Evolutionary conservation across 2,888 invertebrate genomes (phyloP).

Genomic region (Oscheius sp.): DNA sequence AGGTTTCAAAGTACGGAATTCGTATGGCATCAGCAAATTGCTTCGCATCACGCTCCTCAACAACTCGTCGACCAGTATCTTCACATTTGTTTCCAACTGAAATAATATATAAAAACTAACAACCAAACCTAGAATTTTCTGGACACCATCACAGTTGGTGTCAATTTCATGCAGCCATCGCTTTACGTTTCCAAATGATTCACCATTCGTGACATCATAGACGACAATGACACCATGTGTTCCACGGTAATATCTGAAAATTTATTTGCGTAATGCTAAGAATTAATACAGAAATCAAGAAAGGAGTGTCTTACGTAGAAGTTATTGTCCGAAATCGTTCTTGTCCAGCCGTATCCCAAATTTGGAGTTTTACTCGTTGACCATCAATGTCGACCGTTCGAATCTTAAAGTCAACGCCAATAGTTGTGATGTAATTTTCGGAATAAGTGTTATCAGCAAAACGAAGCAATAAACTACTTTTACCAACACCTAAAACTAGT

Average conservation of each 20-base stretch:
- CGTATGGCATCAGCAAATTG: slow-evolving; percentile 96
- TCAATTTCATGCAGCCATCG: slow-evolving; percentile 99
- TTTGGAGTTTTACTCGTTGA: slow-evolving; percentile 73
- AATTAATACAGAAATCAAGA: slow-evolving; percentile 4
- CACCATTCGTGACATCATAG: slow-evolving; percentile 97
- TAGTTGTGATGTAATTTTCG: slow-evolving; percentile 90
- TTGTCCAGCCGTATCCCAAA: slow-evolving; percentile 88
- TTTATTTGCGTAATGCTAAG: too few species aligned
- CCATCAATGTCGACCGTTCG: slow-evolving; percentile 80
- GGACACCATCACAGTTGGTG: slow-evolving; percentile 90
- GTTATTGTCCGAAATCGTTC: slow-evolving; percentile 97
- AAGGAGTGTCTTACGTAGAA: slow-evolving; percentile 79
- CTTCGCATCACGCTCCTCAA: slow-evolving; percentile 94
- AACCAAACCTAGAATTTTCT: slow-evolving; percentile 61
- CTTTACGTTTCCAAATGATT: slow-evolving; percentile 98
- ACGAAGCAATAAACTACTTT: slow-evolving; percentile 92
- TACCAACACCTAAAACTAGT: slow-evolving; percentile 86
- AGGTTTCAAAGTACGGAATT: slow-evolving; percentile 95
- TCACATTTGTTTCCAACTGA: slow-evolving; percentile 94
- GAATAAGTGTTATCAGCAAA: slow-evolving; percentile 99
- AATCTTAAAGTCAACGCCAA: slow-evolving; percentile 99
- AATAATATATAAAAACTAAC: not conserved
- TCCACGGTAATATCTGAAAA: slow-evolving; percentile 87
- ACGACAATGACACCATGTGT: slow-evolving; percentile 99
- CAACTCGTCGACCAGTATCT: slow-evolving; percentile 91